Conservation (phyloP, 2,888 invertebrate genomes). For the Leptodirus hochenwartii region DNA sequence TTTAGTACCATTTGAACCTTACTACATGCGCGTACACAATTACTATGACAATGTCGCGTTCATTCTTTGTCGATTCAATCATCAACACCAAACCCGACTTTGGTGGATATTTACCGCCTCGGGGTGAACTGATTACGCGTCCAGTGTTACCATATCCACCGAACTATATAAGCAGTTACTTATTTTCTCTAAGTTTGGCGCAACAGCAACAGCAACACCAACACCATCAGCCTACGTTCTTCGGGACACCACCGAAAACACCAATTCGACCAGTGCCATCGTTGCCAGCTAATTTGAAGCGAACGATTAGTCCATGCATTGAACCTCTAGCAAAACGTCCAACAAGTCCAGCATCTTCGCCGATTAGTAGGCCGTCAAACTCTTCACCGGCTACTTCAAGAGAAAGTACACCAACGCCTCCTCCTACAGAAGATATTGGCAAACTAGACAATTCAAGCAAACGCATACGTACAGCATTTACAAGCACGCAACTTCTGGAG, state of each 20-base stretch:
- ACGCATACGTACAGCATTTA: constrained; percentile 84
- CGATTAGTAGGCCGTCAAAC: constrained; percentile 11
- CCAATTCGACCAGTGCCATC: constrained; percentile 22
- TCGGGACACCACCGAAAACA: constrained; percentile 18
- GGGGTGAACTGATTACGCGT: constrained; percentile 27
- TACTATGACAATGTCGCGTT: constrained; percentile 49
- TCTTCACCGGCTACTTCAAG: constrained; percentile 25
- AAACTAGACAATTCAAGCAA: constrained; percentile 51
- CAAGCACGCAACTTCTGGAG: constrained; percentile 72
- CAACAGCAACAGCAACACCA: constrained; percentile 33
- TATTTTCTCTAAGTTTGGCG: constrained; percentile 44
- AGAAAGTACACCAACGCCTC: constrained; percentile 37
- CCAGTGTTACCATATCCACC: constrained; percentile 44
- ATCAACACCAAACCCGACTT: constrained; percentile 41
- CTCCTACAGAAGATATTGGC: constrained; percentile 18
- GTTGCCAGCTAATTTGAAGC: constrained; percentile 5
- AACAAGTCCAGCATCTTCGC: constrained; percentile 4
- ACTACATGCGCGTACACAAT: no score
- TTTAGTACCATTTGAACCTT: no score
- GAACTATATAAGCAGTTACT: constrained; percentile 41
- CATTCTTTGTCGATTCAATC: constrained; percentile 64
- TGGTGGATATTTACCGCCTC: constrained; percentile 27
- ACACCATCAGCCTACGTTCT: constrained; percentile 24
- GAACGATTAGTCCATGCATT: constrained; percentile 9
- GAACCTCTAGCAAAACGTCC: constrained; percentile 3